Percentiles rank a stretch among this genome's conserved stretches.
phyloP scores from a whole-genome alignment of 2,113 vertebrate species.

The Alaudala cheleensis region DNA sequence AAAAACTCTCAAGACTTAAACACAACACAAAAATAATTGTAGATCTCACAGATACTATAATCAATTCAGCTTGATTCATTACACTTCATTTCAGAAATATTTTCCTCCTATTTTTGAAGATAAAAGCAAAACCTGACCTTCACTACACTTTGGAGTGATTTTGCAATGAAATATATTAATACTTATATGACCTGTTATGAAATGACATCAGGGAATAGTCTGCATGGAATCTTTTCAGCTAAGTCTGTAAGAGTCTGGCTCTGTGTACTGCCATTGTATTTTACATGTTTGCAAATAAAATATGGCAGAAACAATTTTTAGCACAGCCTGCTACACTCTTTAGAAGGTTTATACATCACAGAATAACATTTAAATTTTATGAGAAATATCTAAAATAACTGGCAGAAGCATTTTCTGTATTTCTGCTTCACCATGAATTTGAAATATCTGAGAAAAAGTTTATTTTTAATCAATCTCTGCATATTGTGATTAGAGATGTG shows the following conservation, averaged over 20 bases:
- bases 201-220: background rate
- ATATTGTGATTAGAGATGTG: background rate
- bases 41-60: background rate
- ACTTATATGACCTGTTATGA: background rate
- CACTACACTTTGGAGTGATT: background rate
- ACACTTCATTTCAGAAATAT: background rate
- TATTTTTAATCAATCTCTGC: background rate
- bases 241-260: background rate
- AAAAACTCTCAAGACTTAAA: background rate
- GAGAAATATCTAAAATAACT: background rate
- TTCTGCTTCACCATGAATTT: background rate
- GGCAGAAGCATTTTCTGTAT: background rate
- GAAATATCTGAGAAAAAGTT: background rate
- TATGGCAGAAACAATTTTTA: background rate
- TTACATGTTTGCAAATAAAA: background rate
- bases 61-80: background rate
- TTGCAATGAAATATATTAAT: background rate
- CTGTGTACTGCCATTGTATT: background rate
- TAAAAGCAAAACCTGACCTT: background rate
- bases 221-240: background rate
- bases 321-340: background rate
- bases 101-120: background rate
- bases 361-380: background rate
- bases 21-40: background rate
- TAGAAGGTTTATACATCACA: background rate